A percentile compares a stretch with the other conserved stretches of the same genome.
phyloP scores from a whole-genome alignment of 2,113 vertebrate species.

The Oncorhynchus masou region DNA sequence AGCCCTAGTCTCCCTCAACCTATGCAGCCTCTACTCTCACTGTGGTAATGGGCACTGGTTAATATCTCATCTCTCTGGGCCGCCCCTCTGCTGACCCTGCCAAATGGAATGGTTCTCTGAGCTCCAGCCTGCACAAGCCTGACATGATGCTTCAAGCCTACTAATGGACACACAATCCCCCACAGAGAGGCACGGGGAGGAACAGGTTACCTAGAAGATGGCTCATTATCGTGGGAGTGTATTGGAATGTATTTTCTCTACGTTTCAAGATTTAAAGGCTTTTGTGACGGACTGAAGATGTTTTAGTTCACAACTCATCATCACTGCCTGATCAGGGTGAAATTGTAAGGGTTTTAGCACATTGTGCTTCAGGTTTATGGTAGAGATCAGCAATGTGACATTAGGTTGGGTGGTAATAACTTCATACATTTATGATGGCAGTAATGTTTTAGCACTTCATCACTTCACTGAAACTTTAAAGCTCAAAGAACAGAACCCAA shows the following conservation, averaged over 20 bases:
- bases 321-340: too few relatives aligned
- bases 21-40: not conserved
- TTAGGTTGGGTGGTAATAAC: not conserved
- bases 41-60: not conserved
- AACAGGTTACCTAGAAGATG: not conserved
- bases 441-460: not conserved
- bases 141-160: not conserved
- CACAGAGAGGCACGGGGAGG: not conserved
- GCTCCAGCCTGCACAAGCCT: not conserved
- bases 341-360: too few relatives aligned
- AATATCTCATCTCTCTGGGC: not conserved
- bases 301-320: too few relatives aligned
- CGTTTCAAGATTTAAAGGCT: too few relatives aligned
- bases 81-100: not conserved
- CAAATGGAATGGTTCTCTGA: conserved; percentile 7
- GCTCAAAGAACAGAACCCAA: not conserved
- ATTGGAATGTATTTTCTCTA: not conserved
- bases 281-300: too few relatives aligned
- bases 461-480: not conserved
- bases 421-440: not conserved
- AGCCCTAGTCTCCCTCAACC: not conserved
- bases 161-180: conserved; percentile 3
- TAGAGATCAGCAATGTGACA: too few relatives aligned
- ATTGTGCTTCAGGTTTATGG: too few relatives aligned
- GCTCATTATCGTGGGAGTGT: not conserved